A percentile compares a stretch with the other conserved stretches of the same genome.
These are phyloP conservation scores for Cyclargus thomasi DNA, from an alignment of 1,140 invertebrate species.

Conservation along the genomic window DNA sequence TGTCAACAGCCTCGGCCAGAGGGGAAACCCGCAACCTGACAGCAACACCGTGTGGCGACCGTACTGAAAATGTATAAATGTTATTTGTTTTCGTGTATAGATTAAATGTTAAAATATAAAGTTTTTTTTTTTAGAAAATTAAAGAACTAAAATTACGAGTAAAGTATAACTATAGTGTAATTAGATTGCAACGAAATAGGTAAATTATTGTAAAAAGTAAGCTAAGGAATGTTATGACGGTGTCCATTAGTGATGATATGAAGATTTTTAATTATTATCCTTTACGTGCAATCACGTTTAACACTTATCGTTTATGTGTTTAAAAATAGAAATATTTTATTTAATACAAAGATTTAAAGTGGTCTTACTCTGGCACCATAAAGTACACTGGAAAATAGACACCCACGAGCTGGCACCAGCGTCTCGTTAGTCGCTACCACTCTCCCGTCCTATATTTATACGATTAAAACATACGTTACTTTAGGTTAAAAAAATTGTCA, in stretches of 20 bases:
- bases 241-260: neutral
- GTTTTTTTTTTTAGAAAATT: slow-evolving; percentile 9
- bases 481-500: too few species aligned
- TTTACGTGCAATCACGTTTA: neutral
- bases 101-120: slow-evolving; percentile 7
- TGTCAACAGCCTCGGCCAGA: slow-evolving; percentile 77
- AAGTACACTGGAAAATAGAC: neutral
- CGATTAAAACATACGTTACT: slow-evolving; percentile 26
- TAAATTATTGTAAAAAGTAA: slow-evolving; percentile 23
- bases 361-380: neutral
- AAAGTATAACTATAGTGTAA: slow-evolving; percentile 8
- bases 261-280: too few species aligned
- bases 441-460: slow-evolving; percentile 65
- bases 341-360: too few species aligned
- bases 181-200: slow-evolving; percentile 58
- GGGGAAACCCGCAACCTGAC: slow-evolving; percentile 79
- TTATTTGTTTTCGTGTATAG: slow-evolving; percentile 12
- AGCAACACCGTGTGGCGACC: slow-evolving; percentile 81
- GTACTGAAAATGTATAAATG: slow-evolving; percentile 46
- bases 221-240: slow-evolving; percentile 24
- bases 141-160: slow-evolving; percentile 1
- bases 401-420: neutral
- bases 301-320: neutral
- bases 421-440: slow-evolving; percentile 31
- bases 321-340: neutral